Evolutionary conservation across 2,888 invertebrate genomes (phyloP), one percentile per base, ranked within the genome.

Genomic region (Cephus rjabovi): DNA sequence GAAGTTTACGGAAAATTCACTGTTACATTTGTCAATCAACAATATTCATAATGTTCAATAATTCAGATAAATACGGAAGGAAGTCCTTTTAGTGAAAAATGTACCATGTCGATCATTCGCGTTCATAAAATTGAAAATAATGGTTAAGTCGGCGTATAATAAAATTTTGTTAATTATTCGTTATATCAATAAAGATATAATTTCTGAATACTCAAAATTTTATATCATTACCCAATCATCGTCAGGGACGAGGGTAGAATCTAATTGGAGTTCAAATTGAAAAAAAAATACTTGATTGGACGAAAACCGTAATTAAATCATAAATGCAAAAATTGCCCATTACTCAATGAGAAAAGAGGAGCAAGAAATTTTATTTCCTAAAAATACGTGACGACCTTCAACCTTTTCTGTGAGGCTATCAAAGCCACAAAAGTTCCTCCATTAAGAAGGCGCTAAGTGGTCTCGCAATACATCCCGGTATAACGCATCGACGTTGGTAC

Each of bases 371-470:
- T 9, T 9, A 37, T 15, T 56, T 56, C 9, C 23, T 56, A 56
- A 56, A 9, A 56, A 56, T 56, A 71, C 31, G 31, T 15, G 31
- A 30, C 71, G 71, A 71, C 71, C 31, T 71, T 34, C 71, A 31
- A 12, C 31, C 33, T 33, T 33, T 31, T 71, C 34, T 34, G 11
- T 34, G 11, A 34, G 34, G 4, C 71, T 23, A 56, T 56, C 56
- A 56, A 23, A 23, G 56, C 23, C 56, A 56, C 23, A 56, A 71
- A 31, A 30, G 71, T 71, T 71, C 71, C 2, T 71, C 71, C 71
- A 71, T 71, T 71, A 71, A 71, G 71, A 30, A 71, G 12, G 30
- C 71, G 71, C 31, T 71, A 71, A 71, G 71, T 71, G 71, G 23
- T 71, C 71, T 71, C 30, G 33, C 71, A 11, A 71, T 71, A 34